phyloP scores from a whole-genome alignment of 1,140 invertebrate species.

The Lasaia peninsularis region DNA sequence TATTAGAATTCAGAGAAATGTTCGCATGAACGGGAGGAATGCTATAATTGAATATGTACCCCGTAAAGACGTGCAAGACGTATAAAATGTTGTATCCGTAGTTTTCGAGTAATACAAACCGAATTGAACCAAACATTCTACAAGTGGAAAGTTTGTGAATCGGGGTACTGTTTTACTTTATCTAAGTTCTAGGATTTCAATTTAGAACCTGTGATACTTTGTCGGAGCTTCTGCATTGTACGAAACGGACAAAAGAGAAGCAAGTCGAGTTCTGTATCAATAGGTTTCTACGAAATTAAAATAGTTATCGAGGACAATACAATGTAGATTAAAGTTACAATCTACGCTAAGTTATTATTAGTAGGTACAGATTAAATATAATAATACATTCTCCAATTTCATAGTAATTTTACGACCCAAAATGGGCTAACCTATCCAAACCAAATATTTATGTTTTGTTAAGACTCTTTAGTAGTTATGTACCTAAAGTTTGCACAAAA shows the following conservation, averaged over 20 bases:
- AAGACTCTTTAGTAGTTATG: no score
- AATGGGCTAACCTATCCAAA: no score
- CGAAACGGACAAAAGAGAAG: constrained; percentile 12
- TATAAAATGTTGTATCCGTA: not conserved
- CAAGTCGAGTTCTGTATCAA: not conserved
- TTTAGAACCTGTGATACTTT: constrained; percentile 34
- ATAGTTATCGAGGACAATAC: not conserved
- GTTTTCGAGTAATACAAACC: not conserved
- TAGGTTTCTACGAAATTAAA: not conserved
- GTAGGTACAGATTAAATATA: no score
- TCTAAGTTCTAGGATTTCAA: constrained; percentile 34
- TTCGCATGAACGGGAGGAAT: not conserved
- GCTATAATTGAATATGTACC: not conserved
- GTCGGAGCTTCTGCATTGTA: constrained; percentile 20
- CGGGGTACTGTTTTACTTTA: constrained; percentile 25
- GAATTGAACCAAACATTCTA: not conserved
- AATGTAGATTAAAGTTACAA: no score
- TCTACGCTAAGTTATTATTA: no score
- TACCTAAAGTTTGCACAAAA: no score
- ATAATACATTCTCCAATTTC: no score
- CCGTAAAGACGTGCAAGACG: not conserved
- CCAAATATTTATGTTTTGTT: no score
- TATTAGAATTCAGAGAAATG: not conserved
- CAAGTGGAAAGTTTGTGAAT: constrained; percentile 31
- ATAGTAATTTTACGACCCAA: no score